These are phyloP conservation scores for Acromyrmex heyeri DNA, from an alignment of 1,140 invertebrate species.

Conservation along the genomic window DNA sequence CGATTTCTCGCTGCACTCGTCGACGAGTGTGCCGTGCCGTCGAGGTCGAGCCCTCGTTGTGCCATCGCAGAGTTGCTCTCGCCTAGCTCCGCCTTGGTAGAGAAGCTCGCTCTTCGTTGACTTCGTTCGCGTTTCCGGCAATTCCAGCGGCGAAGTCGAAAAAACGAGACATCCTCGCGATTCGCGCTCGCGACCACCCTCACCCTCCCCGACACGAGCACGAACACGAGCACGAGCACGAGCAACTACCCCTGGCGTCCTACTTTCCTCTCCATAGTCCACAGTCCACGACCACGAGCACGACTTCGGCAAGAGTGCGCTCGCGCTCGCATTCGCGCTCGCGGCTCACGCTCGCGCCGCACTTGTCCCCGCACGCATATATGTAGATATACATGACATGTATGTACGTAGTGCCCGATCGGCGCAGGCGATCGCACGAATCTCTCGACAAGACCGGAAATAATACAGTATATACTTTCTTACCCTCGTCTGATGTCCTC, in stretches of 20 bases:
- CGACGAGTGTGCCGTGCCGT: neutral
- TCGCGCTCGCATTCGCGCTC: conserved; percentile 24
- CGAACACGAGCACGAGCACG: neutral
- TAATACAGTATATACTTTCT: conserved; percentile 45
- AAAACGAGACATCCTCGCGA: conserved; percentile 40
- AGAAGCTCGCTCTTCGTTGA: neutral
- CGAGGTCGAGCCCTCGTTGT: neutral
- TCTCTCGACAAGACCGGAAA: conserved; percentile 21
- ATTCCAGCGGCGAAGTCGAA: neutral
- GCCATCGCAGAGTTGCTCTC: conserved; percentile 20
- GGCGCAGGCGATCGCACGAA: neutral
- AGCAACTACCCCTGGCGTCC: conserved; percentile 21
- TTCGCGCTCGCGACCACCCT: neutral
- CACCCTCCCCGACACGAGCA: neutral
- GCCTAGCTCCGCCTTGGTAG: neutral
- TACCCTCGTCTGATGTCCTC: conserved; percentile 72
- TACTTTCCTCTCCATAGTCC: conserved; percentile 6
- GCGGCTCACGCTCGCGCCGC: neutral
- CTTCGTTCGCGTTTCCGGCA: neutral
- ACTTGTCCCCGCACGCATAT: neutral
- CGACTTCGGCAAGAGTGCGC: neutral
- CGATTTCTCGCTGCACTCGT: neutral
- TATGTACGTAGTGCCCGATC: neutral
- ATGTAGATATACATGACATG: neutral
- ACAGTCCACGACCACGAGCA: too few species aligned